Base-by-base conservation (phyloP, 2,797 vertebrate species). In the Geotrypetes seraphini region DNA sequence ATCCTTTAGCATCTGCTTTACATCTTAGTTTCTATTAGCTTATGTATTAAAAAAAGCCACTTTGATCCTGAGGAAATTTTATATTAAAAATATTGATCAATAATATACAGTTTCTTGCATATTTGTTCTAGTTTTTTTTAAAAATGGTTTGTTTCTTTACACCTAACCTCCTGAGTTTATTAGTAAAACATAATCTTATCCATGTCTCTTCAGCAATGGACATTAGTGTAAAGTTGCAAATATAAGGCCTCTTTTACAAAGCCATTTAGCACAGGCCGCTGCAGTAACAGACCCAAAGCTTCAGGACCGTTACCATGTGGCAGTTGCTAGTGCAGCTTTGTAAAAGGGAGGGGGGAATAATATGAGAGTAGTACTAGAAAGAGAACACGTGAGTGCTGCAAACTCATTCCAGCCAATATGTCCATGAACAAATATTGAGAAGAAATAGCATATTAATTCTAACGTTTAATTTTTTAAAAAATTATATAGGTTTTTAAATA, bases 81-180 rank as follows among this genome's bases (percentile, higher is more conserved):
- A n/a, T n/a, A n/a, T n/a, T n/a, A n/a, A n/a, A n/a, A n/a, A n/a
- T n/a, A n/a, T n/a, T n/a, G n/a, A n/a, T n/a, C n/a, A n/a, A n/a
- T n/a, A n/a, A n/a, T n/a, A n/a, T n/a, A n/a, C n/a, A n/a, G n/a
- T n/a, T n/a, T n/a, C n/a, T n/a, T n/a, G n/a, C n/a, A n/a, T n/a
- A n/a, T n/a, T n/a, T 36, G 5, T 12, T 34, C 36, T 52, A 8
- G 27, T n/a, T n/a, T n/a, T n/a, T n/a, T n/a, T n/a, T n/a, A n/a
- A 30, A 12, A 16, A 2, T 5, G 24, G 6, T 32, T 53, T 39
- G 25, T 47, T 53, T 16, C 28, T 29, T 52, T 36, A 41, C 40
- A 41, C 27, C 26, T 25, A 43, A 53, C 43, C 38, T 29, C 23
- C 46, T 54, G 50, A 19, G 43, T 45, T 20, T 44, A 24, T 25